Evolutionary conservation across 2,888 invertebrate species (phyloP), one percentile per base, ranked within the genome.

Genomic region (Pyrrhia umbra): DNA sequence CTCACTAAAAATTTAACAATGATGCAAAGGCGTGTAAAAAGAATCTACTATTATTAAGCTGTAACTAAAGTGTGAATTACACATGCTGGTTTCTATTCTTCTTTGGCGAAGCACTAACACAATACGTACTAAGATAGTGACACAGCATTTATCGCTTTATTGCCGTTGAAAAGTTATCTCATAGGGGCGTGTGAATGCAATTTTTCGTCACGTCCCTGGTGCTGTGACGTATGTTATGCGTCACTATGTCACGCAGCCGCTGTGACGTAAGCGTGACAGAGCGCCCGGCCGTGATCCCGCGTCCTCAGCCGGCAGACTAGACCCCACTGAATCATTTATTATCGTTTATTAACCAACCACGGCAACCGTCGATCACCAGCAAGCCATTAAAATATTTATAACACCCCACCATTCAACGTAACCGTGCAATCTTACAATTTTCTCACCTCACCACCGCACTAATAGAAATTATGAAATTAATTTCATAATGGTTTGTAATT

Each of bases 251-350:
- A 80, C 75, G 52, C 37, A 54, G 57, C 40, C 40, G 60, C 68
- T 42, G 62, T 78, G 77, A 83, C 84, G 80, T 82, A 80, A 78
- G 62, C 43, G 54, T 71, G 68, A 77, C 70, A 61, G 58, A 80
- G 62, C 52, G 46, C 23, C 52, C 55, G 54, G 49, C 54, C 61
- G 45, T 60, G 56, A 55, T 56, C 64, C 51, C 66, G 56, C 42
- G 21, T 49, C 66, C 45, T 15, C 52, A 65, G 56, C 65, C 58
- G 56, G 60, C 60, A 63, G 68, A 68, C 43, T 62, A 66, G 68
- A 70, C 43, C 23, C 37, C 23, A 59, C 79, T 80, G 83, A 86
- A 85, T 86, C 85, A 85, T 87, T 87, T 85, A 86, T 86, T 84
- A 85, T 69, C 77, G 71, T 13, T 13, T 34, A 68, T 75, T 76